Evolutionary conservation across 2,797 vertebrate genomes (phyloP).

Genomic region (Rhodeus uyekii): DNA sequence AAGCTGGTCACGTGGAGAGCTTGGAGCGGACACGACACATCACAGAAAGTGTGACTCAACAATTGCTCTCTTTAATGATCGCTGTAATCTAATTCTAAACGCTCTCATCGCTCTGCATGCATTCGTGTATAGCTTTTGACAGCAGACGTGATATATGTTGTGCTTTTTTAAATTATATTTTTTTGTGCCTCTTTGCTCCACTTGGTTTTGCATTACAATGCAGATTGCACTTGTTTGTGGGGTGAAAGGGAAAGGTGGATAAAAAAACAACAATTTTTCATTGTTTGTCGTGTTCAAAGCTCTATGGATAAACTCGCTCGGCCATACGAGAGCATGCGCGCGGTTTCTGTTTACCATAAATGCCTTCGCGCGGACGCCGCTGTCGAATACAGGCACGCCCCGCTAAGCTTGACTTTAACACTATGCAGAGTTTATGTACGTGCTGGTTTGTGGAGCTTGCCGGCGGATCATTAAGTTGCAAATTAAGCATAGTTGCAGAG

Average conservation of each 20-base stretch:
- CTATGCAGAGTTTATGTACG: conserved; percentile 33
- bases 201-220: conserved; percentile 23
- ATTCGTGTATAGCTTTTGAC: not conserved
- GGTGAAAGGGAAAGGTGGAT: conserved; percentile 3
- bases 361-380: not conserved
- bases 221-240: conserved; percentile 23
- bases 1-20: conserved; percentile 10
- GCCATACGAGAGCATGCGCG: not conserved
- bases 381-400: conserved; percentile 16
- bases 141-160: conserved; percentile 7
- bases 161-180: conserved; percentile 15
- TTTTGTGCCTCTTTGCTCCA: not conserved
- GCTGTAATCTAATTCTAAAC: conserved; percentile 34
- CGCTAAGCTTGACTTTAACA: conserved; percentile 35
- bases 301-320: not conserved
- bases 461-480: conserved; percentile 55
- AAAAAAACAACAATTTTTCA: not conserved
- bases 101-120: conserved; percentile 23
- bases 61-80: conserved; percentile 34
- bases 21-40: not conserved
- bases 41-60: conserved; percentile 27
- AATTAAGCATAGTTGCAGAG: conserved; percentile 55
- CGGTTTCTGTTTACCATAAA: not conserved
- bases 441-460: conserved; percentile 41
- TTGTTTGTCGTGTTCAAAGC: not conserved